phyloP scores from a whole-genome alignment of 2,113 vertebrate species.

The Noturus placidus region DNA sequence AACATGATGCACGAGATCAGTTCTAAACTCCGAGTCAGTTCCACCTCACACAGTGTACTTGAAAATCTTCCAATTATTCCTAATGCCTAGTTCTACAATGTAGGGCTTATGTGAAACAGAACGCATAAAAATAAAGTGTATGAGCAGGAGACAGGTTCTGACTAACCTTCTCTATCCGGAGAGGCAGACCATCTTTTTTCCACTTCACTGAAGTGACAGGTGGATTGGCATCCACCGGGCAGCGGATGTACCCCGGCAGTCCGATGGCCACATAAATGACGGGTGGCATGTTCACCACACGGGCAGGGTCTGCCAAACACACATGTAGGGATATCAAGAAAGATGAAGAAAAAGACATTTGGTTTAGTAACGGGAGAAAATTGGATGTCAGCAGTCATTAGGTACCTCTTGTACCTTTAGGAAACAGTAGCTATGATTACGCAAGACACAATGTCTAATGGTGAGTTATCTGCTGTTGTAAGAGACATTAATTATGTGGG shows the following conservation, averaged over 20 bases:
- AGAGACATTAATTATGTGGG: constrained; percentile 4
- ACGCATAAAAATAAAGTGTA: neutral
- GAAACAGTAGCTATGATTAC: neutral
- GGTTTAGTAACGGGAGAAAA: neutral
- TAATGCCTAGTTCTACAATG: neutral
- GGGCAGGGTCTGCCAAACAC: constrained; percentile 83
- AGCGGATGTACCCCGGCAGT: constrained; percentile 94
- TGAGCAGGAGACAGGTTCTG: neutral
- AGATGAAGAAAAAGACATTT: neutral
- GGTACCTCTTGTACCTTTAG: neutral
- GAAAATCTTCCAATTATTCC: constrained; percentile 22
- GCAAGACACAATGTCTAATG: neutral
- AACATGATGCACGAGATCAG: constrained; percentile 29
- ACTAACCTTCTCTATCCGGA: constrained; percentile 91
- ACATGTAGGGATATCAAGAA: neutral
- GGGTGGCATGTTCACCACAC: constrained; percentile 95
- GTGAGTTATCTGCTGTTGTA: neutral
- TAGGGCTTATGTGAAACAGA: neutral
- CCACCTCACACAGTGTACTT: neutral
- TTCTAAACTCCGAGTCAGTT: constrained; percentile 32
- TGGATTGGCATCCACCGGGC: constrained; percentile 92
- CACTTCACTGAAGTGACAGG: constrained; percentile 92
- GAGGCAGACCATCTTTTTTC: constrained; percentile 94
- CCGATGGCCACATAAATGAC: constrained; percentile 93
- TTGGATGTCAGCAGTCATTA: neutral